Evolutionary conservation across 2,797 vertebrate species (phyloP).

Genomic region (Euphonia xanthogaster): DNA sequence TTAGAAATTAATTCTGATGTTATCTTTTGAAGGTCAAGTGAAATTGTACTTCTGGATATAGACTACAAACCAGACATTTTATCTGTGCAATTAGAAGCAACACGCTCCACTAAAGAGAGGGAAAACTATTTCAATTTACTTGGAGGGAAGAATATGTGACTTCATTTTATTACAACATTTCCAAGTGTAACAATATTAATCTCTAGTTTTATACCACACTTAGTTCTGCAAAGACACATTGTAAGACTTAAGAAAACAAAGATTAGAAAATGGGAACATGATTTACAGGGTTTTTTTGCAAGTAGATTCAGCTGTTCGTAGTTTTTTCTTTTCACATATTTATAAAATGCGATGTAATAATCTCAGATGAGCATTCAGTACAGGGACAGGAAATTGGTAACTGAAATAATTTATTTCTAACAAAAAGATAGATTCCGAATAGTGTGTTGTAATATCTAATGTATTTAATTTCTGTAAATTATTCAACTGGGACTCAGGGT

Average conservation of each 20-base stretch:
- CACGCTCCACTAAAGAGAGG: not conserved
- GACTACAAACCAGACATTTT: not conserved
- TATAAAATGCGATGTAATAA: not conserved
- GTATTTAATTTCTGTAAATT: not conserved
- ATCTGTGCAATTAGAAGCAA: constrained; percentile 19
- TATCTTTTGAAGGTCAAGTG: constrained; percentile 38
- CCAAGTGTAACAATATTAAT: not conserved
- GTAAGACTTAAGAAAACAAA: not conserved
- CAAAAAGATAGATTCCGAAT: not conserved
- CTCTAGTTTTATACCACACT: not conserved
- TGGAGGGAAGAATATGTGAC: not conserved
- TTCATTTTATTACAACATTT: constrained; percentile 25
- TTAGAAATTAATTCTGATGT: constrained; percentile 36
- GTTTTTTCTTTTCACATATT: not conserved
- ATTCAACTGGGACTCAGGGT: fast-evolving
- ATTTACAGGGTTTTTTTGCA: not conserved
- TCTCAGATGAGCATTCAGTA: not conserved
- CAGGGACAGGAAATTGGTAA: not conserved
- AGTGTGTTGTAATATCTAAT: not conserved
- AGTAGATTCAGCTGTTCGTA: not conserved
- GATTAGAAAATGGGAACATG: not conserved
- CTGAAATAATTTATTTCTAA: not conserved
- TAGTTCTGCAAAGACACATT: not conserved
- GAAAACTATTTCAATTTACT: constrained; percentile 9
- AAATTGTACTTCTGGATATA: constrained; percentile 7